These are phyloP conservation scores for Nannoperca obscura DNA, from an alignment of 2,797 vertebrate species.

Conservation along the genomic window DNA sequence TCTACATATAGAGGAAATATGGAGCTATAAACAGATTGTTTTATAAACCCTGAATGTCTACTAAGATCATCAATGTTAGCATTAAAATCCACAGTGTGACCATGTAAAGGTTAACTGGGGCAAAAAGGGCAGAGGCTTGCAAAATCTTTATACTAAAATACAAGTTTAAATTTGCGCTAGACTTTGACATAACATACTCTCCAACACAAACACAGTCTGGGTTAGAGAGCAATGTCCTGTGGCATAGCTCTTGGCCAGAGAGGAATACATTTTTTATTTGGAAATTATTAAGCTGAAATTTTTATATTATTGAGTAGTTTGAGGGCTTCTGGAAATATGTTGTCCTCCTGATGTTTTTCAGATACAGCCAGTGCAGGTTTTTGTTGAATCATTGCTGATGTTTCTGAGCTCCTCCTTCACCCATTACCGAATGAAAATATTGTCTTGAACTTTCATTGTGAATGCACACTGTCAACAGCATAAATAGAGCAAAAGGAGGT, in stretches of 20 bases:
- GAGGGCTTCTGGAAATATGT: not conserved
- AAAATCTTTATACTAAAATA: conserved; percentile 41
- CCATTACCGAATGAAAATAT: not conserved
- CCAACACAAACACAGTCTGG: conserved; percentile 23
- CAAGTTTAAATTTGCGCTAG: conserved; percentile 26
- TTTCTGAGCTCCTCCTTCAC: not conserved
- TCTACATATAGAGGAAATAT: conserved; percentile 40
- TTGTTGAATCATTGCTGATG: conserved; percentile 8
- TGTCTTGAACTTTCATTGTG: not conserved
- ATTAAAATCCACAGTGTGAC: conserved; percentile 37
- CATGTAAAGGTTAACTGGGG: conserved; percentile 36
- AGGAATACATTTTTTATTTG: conserved; percentile 65
- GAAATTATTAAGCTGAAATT: conserved; percentile 57
- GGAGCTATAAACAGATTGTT: conserved; percentile 45
- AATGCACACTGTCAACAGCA: not conserved
- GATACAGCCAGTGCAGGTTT: not conserved
- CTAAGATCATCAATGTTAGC: conserved; percentile 37
- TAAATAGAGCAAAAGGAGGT: not conserved
- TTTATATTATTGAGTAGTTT: conserved; percentile 57
- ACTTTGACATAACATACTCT: conserved; percentile 36
- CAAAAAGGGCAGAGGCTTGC: conserved; percentile 24
- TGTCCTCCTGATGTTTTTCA: not conserved
- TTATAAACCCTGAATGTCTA: conserved; percentile 33
- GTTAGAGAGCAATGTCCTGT: conserved; percentile 25
- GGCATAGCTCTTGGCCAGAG: conserved; percentile 40